A percentile compares a stretch with the other conserved stretches of the same genome.
Conservation (phyloP, 2,797 vertebrate genomes). For the Myripristis murdjan region DNA sequence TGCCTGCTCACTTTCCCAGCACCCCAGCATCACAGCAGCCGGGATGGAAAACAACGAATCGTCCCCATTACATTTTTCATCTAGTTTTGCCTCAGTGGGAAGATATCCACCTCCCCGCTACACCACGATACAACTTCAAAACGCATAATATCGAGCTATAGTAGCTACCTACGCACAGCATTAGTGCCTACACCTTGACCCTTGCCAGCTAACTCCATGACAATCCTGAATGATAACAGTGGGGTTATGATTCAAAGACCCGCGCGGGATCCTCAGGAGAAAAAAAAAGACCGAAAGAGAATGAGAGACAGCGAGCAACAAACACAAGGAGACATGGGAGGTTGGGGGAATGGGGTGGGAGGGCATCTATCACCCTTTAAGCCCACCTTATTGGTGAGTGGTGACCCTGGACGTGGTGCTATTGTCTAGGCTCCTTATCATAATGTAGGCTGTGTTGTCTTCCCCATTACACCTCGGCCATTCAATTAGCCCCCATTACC, state of each 20-base stretch:
- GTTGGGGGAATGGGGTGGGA: slow-evolving; percentile 27
- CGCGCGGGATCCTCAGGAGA: slow-evolving; percentile 33
- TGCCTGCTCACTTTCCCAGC: slow-evolving; percentile 72
- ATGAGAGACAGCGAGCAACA: background rate
- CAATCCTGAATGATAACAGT: slow-evolving; percentile 52
- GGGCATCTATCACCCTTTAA: slow-evolving; percentile 78
- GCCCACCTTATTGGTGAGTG: slow-evolving; percentile 77
- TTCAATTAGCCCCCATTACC: slow-evolving; percentile 90
- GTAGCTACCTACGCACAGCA: slow-evolving; percentile 32
- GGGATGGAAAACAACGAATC: slow-evolving; percentile 68
- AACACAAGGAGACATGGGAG: slow-evolving; percentile 12
- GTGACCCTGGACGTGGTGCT: slow-evolving; percentile 80
- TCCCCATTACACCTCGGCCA: slow-evolving; percentile 86
- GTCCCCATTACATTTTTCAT: slow-evolving; percentile 76
- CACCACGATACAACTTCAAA: slow-evolving; percentile 24
- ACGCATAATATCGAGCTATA: slow-evolving; percentile 28
- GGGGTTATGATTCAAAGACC: slow-evolving; percentile 37
- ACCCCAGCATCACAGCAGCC: slow-evolving; percentile 45
- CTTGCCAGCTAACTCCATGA: slow-evolving; percentile 35
- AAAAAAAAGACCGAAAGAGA: slow-evolving; percentile 1
- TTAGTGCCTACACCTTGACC: slow-evolving; percentile 53
- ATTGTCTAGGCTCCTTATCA: slow-evolving; percentile 87
- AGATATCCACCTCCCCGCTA: slow-evolving; percentile 51
- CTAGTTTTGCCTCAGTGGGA: slow-evolving; percentile 45
- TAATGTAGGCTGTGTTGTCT: slow-evolving; percentile 89